Base-by-base conservation (phyloP, 1,140 invertebrate species). In the Akabosia matsudoensis region DNA sequence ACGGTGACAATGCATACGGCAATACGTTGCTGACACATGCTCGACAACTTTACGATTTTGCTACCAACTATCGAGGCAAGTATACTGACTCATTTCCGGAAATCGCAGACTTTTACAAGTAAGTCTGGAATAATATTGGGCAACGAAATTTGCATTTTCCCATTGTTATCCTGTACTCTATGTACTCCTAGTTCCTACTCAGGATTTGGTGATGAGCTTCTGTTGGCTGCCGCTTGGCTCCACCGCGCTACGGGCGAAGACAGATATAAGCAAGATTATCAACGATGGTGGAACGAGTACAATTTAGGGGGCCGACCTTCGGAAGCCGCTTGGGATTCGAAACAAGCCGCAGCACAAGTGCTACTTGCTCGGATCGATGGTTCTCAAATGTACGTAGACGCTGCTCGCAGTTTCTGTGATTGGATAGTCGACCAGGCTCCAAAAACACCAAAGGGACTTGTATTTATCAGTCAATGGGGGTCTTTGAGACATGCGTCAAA, bases 171-270 rank as follows among this genome's bases (percentile, higher is more conserved):
- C n/a, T n/a, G n/a, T n/a, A n/a, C n/a, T 10, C 33, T 1, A 14
- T 10, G 31, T 70, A 70, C 31, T 3, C 54, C 14, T 45, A 78
- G 74, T 28, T 80, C 79, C 1, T 80, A 61, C n/a, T 77, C 85
- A 1, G 88, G 87, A 61, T 90, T 88, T 79, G 87, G 87, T 0
- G 90, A 91, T 81, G 89, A 91, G 78, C 82, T 90, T 70, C 86
- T 87, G 0, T 90, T 89, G 89, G 87, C 89, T 0, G 89, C 88
- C 0, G 83, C 85, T 1, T 90, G 89, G 90, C 82, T 91, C 4
- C 89, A 86, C 84, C 86, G 86, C 74, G 89, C 89, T 3, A 90
- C 89, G 0, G 86, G 86, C 14, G 85, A 89, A 4, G 75, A 82
- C 0, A 82, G 81, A 22, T 90, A 90, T 79, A 82, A 89, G 64